Base-by-base conservation (phyloP, 2,113 vertebrate species). In the Gymnorhina tibicen region DNA sequence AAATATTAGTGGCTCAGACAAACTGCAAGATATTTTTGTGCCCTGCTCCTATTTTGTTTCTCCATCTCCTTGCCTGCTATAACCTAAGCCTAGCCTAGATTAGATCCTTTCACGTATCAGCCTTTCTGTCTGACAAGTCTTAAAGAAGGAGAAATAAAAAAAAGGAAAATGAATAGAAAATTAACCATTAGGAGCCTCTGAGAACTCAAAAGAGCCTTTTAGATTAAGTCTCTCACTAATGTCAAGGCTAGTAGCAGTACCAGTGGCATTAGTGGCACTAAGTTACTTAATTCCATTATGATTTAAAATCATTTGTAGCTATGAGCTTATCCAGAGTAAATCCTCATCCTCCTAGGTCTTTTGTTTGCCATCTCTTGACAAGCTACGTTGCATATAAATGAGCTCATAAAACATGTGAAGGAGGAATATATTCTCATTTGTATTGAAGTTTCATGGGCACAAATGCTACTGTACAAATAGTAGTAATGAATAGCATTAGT, bases 201-300 rank as follows among this genome's bases (percentile, higher is more conserved):
- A 92, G 75, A 94, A 93, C 84, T 88, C 33, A 81, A 78, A 85
- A 95, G 85, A 93, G 11, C 39, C 47, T 93, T 84, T 92, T 74
- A 90, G 44, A 84, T 90, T 92, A 96, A 92, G 82, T 77, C 6
- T 39, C 32, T 93, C 39, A 81, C 64, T 56, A 86, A 37, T 81
- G 85, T 92, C n/a, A 88, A 58, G 60, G 41, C 64, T 52, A 67
- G 74, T 60, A 87, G 73, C 69, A 75, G 56, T 87, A 76, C 95
- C 80, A 78, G 58, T 66, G 92, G 85, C 93, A 93, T 96, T 96
- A 97, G 62, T 68, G 56, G 76, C 44, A 81, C 62, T 92, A 96
- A 96, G 69, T 90, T 87, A 91, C 69, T 96, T 96, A 96, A 96
- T 93, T 95, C 89, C 19, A 23, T 49, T 93, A 95, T 92, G 87